Percentiles rank a stretch among this genome's conserved stretches.
These are phyloP conservation scores for Zygaena filipendulae DNA, from an alignment of 2,888 invertebrate genomes.

Conservation along the genomic window DNA sequence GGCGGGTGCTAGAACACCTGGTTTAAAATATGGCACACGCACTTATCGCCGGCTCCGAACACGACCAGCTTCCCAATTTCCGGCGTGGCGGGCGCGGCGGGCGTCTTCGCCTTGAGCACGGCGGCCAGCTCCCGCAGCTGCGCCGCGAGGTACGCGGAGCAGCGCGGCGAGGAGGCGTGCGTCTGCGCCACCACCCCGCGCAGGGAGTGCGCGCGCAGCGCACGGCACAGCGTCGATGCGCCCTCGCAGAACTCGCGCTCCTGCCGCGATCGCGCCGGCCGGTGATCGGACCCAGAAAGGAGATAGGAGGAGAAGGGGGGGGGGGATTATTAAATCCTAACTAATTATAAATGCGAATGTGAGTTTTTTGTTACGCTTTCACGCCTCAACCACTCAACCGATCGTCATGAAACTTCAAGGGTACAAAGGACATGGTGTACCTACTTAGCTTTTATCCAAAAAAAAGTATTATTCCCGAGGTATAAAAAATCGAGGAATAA, in stretches of 20 bases:
- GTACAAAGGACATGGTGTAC: too few species aligned
- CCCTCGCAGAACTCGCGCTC: conserved; percentile 85
- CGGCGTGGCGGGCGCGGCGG: conserved; percentile 44
- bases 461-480: too few species aligned
- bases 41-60: conserved; percentile 63
- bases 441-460: too few species aligned
- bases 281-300: not conserved
- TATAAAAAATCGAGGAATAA: too few species aligned
- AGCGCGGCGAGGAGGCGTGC: conserved; percentile 81
- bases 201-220: conserved; percentile 72
- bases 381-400: too few species aligned
- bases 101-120: conserved; percentile 36
- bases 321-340: too few species aligned
- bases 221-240: conserved; percentile 78
- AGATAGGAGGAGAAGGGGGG: not conserved
- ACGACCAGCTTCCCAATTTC: conserved; percentile 53
- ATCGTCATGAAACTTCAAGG: too few species aligned
- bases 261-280: conserved; percentile 51
- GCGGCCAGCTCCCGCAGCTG: conserved; percentile 51
- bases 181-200: conserved; percentile 82
- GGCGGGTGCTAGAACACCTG: too few species aligned
- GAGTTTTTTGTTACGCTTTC: too few species aligned
- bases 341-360: too few species aligned
- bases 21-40: too few species aligned
- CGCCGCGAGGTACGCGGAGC: conserved; percentile 82